Evolutionary conservation across 1,140 invertebrate species (phyloP), one percentile per base, ranked within the genome.

Genomic region (Chrysopa pallens): DNA sequence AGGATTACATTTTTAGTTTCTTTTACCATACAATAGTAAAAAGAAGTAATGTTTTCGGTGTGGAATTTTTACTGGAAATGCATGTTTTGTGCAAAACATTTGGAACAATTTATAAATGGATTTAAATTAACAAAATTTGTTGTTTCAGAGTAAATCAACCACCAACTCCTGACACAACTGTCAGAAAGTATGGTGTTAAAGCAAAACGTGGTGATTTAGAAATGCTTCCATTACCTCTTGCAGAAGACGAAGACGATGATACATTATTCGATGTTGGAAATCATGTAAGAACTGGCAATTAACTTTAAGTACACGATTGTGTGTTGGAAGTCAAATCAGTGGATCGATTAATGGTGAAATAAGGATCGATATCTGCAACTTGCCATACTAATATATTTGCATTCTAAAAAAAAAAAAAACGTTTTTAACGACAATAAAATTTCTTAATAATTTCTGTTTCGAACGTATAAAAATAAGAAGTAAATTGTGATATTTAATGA

Each of bases 221-320:
- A 53, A 72, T 73, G 70, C 52, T 64, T 44, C 70, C 69, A 46
- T 53, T 73, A 37, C 69, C 67, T 17, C 52, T 70, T 17, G 68
- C 68, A 38, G 69, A 72, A 40, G 70, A 73, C 40, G 70, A 72
- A 29, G 70, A 72, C 6, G 69, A 72, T 50, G 69, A 71, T 42
- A 70, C 67, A 42, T 57, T 72, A 36, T 72, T 72, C 50, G 69
- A 70, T 55, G 48, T 59, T 13, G 31, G 31, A 33, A 33, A 9
- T 23, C 17, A 23, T 23, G 17, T 23, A 3, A 2, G 17, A 23
- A 23, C 17, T 23, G 17, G 17, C 17, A 23, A 23, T 5, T 23
- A 23, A 23, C 17, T 23, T 3, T n/a, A n/a, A n/a, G n/a, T n/a
- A n/a, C n/a, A n/a, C n/a, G n/a, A n/a, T n/a, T n/a, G n/a, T n/a